These are phyloP conservation scores for Dasypogon diadema DNA, from an alignment of 2,888 invertebrate species.

Conservation along the genomic window DNA sequence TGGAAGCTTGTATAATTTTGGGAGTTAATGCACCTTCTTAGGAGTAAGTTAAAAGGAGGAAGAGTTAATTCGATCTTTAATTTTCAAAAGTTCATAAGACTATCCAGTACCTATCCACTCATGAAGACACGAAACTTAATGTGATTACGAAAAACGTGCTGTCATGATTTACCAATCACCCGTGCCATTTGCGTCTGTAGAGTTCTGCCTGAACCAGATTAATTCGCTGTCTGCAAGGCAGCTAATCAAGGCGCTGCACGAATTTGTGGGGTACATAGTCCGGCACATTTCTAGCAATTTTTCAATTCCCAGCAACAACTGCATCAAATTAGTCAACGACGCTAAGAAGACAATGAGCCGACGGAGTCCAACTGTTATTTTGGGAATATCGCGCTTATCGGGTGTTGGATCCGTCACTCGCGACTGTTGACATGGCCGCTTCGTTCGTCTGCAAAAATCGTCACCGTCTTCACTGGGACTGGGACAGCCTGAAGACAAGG, in stretches of 20 bases:
- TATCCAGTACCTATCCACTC: too few relatives aligned
- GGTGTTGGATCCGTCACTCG: slow-evolving; percentile 27
- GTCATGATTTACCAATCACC: too few relatives aligned
- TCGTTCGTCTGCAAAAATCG: neutral
- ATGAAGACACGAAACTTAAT: too few relatives aligned
- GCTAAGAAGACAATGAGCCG: slow-evolving; percentile 29
- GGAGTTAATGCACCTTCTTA: too few relatives aligned
- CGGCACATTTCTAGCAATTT: slow-evolving; percentile 6
- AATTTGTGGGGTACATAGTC: slow-evolving; percentile 14
- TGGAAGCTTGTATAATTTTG: too few relatives aligned
- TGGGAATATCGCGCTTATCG: slow-evolving; percentile 27
- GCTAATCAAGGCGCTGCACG: slow-evolving; percentile 18
- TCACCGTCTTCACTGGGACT: too few relatives aligned
- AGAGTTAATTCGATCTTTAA: too few relatives aligned
- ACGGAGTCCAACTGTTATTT: slow-evolving; percentile 12
- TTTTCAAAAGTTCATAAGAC: too few relatives aligned
- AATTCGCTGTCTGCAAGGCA: neutral
- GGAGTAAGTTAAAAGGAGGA: too few relatives aligned
- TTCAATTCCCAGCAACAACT: slow-evolving; percentile 38
- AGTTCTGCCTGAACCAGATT: slow-evolving; percentile 32
- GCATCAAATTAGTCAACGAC: slow-evolving; percentile 40
- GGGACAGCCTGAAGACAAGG: neutral
- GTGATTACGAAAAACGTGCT: too few relatives aligned
- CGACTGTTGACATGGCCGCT: neutral
- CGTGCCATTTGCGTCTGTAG: too few relatives aligned